Evolutionary conservation across 2,888 invertebrate genomes (phyloP), one percentile per base, ranked within the genome.

Genomic region (Phortica magna): DNA sequence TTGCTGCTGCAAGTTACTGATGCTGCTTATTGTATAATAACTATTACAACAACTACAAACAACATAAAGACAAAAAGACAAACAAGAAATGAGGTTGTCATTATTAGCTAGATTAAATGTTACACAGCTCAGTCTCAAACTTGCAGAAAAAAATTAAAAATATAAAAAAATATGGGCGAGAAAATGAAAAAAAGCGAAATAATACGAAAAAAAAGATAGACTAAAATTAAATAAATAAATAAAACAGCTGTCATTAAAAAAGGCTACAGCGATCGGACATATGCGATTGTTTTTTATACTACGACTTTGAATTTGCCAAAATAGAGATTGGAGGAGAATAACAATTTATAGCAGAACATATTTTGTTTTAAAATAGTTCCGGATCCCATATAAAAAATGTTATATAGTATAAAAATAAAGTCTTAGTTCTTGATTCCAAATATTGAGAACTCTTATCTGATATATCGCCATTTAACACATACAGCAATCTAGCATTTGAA

Each of bases 41-140:
- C 87, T 87, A 83, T 81, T 84, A 84, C 84, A 82, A 86, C 87
- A 80, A 79, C 83, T 48, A 48, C 85, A 84, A 85, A 85, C 77
- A 79, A 76, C 72, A 73, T 64, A 76, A 77, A 48, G 57, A 57
- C n/a, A 72, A 59, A 31, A 31, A 31, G 31, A 64, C 14, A 31
- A 64, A 31, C 64, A 64, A 64, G 64, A 19, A 55, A n/a, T 53
- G 83, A 88, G 85, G 88, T 82, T 88, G 88, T 68, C 68, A 68
- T 82, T 88, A 81, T 80, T 80, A 84, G 82, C 80, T 19, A n/a
- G 74, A 74, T 77, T 79, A 81, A 81, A 81, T 81, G 81, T 81
- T 81, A 72, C 61, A 61, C 22, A 19, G 22, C 9, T 9, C 48
- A 48, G 48, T 48, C 48, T 48, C 9, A 48, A 48, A 48, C 48